Evolutionary conservation across 2,797 vertebrate genomes (phyloP), one percentile per base, ranked within the genome.

Genomic region (Agapornis canus): DNA sequence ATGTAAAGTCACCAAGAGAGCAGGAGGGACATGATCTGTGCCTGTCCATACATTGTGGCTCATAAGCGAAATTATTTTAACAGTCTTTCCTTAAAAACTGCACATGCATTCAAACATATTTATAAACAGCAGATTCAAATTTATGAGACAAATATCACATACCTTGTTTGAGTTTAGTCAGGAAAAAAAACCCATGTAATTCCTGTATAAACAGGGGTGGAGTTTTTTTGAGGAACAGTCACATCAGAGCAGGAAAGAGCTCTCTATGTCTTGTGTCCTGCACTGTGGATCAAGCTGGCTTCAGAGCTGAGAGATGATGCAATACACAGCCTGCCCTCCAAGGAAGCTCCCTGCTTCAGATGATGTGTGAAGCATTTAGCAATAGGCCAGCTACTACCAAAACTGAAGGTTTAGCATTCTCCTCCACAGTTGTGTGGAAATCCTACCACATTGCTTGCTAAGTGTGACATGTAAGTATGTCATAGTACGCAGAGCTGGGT

Each of bases 221-320:
- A 3, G 20, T 13, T 59, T 57, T 27, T 29, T 2, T 1, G 43
- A 48, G n/a, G 15, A 80, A 31, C 6, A 14, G 17, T 39, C 29
- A 15, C 23, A 48, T 26, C 51, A 48, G 11, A 81, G 47, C 12
- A 45, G 39, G 27, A 18, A 7, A 47, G 18, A 70, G 31, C 7
- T 51, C 60, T 63, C 48, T 17, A 8, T 18, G 27, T 32, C 48
- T 60, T 2, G 0, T 1, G 27, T 32, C 42, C 60, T 2, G 0
- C 1, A 0, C 57, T 61, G 25, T 6, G n/a, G 29, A 26, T 68
- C 29, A 31, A 1, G 0, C 4, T 37, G 75, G 16, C 45, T 77
- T 64, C 69, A 81, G n/a, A 51, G 9, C 26, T 19, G 42, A 49
- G 29, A 69, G 39, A 54, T 12, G 10, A n/a, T 66, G 32, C 22